These are phyloP conservation scores for Pyrgilauda ruficollis DNA, from an alignment of 2,113 vertebrate genomes.

Conservation along the genomic window DNA sequence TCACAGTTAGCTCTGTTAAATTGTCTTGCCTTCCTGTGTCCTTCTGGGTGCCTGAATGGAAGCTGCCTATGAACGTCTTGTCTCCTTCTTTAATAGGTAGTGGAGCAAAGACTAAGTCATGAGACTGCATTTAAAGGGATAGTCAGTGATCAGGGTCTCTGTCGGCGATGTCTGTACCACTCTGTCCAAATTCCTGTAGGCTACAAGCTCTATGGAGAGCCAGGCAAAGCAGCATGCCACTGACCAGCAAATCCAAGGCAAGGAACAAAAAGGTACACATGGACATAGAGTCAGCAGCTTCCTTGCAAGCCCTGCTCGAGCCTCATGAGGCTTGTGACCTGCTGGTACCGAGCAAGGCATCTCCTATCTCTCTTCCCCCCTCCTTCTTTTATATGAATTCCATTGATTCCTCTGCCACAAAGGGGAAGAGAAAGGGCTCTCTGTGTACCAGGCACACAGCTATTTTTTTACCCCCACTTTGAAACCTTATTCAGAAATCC, in stretches of 20 bases:
- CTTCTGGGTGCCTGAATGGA: conserved; percentile 20
- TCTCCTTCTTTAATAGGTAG: conserved; percentile 69
- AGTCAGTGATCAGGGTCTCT: conserved; percentile 79
- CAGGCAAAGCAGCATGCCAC: conserved; percentile 82
- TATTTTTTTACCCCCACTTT: conserved; percentile 11
- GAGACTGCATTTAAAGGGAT: conserved; percentile 83
- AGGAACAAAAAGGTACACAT: conserved; percentile 63
- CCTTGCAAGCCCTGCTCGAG: conserved; percentile 37
- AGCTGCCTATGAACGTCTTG: conserved; percentile 32
- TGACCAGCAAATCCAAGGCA: conserved; percentile 82
- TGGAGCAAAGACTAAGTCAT: conserved; percentile 80
- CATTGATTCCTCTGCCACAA: conserved; percentile 66
- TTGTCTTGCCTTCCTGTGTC: conserved; percentile 26
- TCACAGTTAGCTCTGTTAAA: conserved; percentile 51
- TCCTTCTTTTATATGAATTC: conserved; percentile 67
- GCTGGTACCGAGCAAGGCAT: conserved; percentile 66
- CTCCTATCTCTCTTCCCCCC: conserved; percentile 65
- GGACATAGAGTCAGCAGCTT: conserved; percentile 66
- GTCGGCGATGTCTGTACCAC: conserved; percentile 93
- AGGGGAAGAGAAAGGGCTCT: conserved; percentile 52
- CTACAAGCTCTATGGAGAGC: conserved; percentile 80
- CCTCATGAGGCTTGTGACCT: conserved; percentile 71
- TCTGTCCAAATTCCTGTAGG: conserved; percentile 83
- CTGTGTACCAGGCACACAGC: conserved; percentile 72
- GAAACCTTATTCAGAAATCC: conserved; percentile 49